Evolutionary conservation across 2,113 vertebrate species (phyloP), one percentile per base, ranked within the genome.

Genomic region (Stercorarius parasiticus): DNA sequence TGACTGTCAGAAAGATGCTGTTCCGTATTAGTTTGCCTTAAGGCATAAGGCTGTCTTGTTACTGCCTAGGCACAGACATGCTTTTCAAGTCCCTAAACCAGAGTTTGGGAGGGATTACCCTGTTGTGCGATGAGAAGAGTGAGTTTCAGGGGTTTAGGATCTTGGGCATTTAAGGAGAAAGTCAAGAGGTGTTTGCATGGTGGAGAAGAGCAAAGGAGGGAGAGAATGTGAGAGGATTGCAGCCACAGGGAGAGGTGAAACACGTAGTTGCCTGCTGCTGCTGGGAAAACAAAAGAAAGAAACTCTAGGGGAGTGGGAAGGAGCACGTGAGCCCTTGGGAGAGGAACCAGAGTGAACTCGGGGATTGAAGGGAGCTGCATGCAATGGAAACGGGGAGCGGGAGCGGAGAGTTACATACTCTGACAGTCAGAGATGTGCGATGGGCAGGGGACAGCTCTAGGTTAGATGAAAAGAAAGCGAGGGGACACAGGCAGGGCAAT

Each of bases 361-460:
- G 23, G 5, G 34, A 40, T 13, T 13, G 30, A 65, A 62, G 34
- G 10, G 34, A 58, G 15, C 25, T 62, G 36, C 23, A 27, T 18
- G 11, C 6, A 23, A 25, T 34, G 13, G 64, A 86, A 17, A 21
- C 34, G 8, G 42, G 29, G 19, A 88, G 8, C 1, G 3, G 52
- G 12, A 72, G 29, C 0, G 1, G 26, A 30, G 13, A 34, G 9
- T 26, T 73, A 40, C 3, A 13, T 9, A 18, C 3, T 43, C 25
- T 74, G 45, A 81, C 36, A 69, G 18, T 22, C 34, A 15, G 42
- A 74, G 15, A n/a, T 55, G 27, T 71, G 38, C 19, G 81, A 7
- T 7, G 18, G 38, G 32, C 11, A 69, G 45, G 6, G 15, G 4
- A 58, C 15, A 82, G 22, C 45, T 70, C 52, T 50, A 84, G 17